Evolutionary conservation across 2,888 invertebrate genomes (phyloP).

Genomic region (Cerastis rubricosa): DNA sequence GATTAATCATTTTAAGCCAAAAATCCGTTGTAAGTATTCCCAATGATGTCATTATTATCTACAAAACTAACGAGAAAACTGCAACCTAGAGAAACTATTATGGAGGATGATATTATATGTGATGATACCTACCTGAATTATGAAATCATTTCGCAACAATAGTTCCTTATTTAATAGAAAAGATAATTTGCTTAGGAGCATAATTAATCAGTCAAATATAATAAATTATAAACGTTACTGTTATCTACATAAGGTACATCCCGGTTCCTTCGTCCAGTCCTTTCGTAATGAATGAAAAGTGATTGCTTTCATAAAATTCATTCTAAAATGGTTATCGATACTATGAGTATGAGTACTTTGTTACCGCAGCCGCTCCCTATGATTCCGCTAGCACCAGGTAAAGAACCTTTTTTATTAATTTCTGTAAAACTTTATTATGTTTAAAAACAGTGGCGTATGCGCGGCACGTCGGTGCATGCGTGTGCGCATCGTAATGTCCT

Average conservation of each 20-base stretch:
- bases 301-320: slow-evolving; percentile 48
- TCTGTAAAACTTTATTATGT: slow-evolving; percentile 76
- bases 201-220: slow-evolving; percentile 12
- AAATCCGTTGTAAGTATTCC: not conserved
- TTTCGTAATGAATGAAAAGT: slow-evolving; percentile 29
- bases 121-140: slow-evolving; percentile 1
- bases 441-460: slow-evolving; percentile 72
- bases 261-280: slow-evolving; percentile 15
- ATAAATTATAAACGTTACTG: slow-evolving; percentile 19
- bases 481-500: slow-evolving; percentile 83
- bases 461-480: slow-evolving; percentile 75
- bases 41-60: slow-evolving; percentile 14
- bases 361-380: slow-evolving; percentile 29
- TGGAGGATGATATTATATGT: not conserved
- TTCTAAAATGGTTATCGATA: slow-evolving; percentile 53
- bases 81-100: slow-evolving; percentile 5
- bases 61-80: not conserved
- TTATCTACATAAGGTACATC: slow-evolving; percentile 25
- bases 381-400: slow-evolving; percentile 65
- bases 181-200: slow-evolving; percentile 3
- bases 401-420: slow-evolving; percentile 76
- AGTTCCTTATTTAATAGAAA: slow-evolving; percentile 23
- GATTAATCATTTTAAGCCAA: not conserved
- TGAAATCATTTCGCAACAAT: slow-evolving; percentile 1
- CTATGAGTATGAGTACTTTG: slow-evolving; percentile 27